These are phyloP conservation scores for Cyclina sinensis DNA, from an alignment of 1,140 invertebrate genomes.

Conservation along the genomic window DNA sequence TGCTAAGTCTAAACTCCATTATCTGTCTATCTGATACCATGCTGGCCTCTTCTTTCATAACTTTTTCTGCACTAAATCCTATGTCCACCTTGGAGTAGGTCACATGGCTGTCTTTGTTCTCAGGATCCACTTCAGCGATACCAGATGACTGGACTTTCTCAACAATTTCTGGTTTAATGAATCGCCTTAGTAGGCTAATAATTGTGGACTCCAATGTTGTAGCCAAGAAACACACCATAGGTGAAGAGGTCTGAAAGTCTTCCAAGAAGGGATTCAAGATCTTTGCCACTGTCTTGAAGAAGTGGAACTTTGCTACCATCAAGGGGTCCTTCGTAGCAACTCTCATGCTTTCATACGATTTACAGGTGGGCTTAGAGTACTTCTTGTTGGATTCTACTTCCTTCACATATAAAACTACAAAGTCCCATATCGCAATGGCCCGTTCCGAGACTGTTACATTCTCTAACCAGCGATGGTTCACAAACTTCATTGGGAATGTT, in stretches of 20 bases:
- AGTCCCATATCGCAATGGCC: constrained; percentile 23
- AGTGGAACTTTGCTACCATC: no score
- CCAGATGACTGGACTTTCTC: not conserved
- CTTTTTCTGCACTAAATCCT: not conserved
- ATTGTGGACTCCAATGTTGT: constrained; percentile 13
- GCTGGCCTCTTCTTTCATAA: not conserved
- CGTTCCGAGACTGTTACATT: constrained; percentile 50
- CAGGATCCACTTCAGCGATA: constrained; percentile 40
- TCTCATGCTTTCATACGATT: constrained; percentile 21
- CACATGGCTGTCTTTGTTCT: constrained; percentile 19
- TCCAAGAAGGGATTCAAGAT: constrained; percentile 64
- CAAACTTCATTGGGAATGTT: constrained; percentile 50
- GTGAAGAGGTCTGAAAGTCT: constrained; percentile 51
- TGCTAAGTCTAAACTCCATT: not conserved
- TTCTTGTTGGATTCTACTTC: constrained; percentile 1
- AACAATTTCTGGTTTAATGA: constrained; percentile 10
- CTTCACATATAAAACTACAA: constrained; percentile 25
- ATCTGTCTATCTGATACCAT: not conserved
- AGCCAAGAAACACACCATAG: constrained; percentile 62
- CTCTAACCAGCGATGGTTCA: constrained; percentile 56
- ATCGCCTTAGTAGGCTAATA: constrained; percentile 7
- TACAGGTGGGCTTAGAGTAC: constrained; percentile 3
- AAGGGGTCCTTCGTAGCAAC: not conserved
- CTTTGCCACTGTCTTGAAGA: constrained; percentile 32
- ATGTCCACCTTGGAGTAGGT: constrained; percentile 24